A percentile compares a stretch with the other conserved stretches of the same genome.
Conservation (phyloP, 2,113 vertebrate species). For the Nerophis lumbriciformis region DNA sequence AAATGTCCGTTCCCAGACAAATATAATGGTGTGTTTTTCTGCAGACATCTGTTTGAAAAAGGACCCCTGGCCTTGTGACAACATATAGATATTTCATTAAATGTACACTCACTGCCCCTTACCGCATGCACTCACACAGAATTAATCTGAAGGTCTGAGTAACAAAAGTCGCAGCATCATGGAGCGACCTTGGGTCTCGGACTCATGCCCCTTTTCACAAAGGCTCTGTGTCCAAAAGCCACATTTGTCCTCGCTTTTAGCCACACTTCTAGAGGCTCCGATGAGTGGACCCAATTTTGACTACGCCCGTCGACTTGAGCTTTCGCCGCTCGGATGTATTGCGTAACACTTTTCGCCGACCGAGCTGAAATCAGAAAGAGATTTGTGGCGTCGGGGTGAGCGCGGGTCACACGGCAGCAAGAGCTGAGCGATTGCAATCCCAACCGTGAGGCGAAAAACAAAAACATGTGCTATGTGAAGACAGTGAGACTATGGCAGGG, state of each 20-base stretch:
- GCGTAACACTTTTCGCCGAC: conserved; percentile 24
- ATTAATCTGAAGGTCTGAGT: conserved; percentile 47
- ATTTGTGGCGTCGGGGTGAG: background rate
- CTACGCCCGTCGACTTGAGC: conserved; percentile 4
- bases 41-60: conserved; percentile 51
- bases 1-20: conserved; percentile 45
- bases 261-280: conserved; percentile 23
- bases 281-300: conserved; percentile 30
- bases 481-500: too few relatives aligned
- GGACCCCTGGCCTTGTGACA: conserved; percentile 60
- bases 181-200: conserved; percentile 53
- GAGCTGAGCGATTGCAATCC: too few relatives aligned
- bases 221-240: conserved; percentile 53
- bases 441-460: too few relatives aligned
- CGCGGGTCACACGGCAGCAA: background rate
- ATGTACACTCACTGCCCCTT: conserved; percentile 10
- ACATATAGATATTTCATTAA: background rate
- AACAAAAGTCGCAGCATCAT: conserved; percentile 40
- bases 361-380: conserved; percentile 6
- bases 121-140: conserved; percentile 8
- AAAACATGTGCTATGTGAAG: too few relatives aligned
- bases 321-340: conserved; percentile 25
- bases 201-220: conserved; percentile 49
- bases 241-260: conserved; percentile 32
- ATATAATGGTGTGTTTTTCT: conserved; percentile 46